A percentile compares a stretch with the other conserved stretches of the same genome.
Evolutionary conservation across 2,797 vertebrate species (phyloP).

Genomic region (Alfaro cultratus): DNA sequence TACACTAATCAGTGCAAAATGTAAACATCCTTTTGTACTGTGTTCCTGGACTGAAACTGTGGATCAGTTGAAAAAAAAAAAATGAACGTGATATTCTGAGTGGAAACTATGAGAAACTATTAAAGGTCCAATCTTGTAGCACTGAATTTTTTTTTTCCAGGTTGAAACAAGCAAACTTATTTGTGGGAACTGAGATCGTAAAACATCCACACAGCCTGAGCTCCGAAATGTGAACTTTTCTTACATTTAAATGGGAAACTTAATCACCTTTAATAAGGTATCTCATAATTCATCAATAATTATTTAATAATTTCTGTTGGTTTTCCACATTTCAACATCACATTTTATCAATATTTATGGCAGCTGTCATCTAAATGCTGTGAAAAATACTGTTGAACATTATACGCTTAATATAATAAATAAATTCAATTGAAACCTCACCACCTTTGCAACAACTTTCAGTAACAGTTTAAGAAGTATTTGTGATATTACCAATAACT

Average conservation of each 20-base stretch:
- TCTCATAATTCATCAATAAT: background rate
- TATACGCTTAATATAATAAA: background rate
- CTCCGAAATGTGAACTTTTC: background rate
- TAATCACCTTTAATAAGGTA: background rate
- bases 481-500: background rate
- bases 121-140: background rate
- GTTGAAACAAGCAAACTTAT: background rate
- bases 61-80: background rate
- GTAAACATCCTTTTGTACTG: background rate
- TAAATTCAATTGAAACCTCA: background rate
- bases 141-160: background rate
- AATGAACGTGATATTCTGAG: background rate
- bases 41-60: background rate
- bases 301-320: background rate
- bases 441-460: background rate
- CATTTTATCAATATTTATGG: background rate
- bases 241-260: background rate
- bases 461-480: background rate
- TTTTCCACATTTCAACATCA: background rate
- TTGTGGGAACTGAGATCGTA: background rate
- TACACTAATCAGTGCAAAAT: background rate
- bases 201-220: background rate
- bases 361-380: background rate
- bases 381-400: background rate
- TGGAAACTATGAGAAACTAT: background rate